phyloP scores from a whole-genome alignment of 2,888 invertebrate species.

The Cataglyphis cursor region DNA sequence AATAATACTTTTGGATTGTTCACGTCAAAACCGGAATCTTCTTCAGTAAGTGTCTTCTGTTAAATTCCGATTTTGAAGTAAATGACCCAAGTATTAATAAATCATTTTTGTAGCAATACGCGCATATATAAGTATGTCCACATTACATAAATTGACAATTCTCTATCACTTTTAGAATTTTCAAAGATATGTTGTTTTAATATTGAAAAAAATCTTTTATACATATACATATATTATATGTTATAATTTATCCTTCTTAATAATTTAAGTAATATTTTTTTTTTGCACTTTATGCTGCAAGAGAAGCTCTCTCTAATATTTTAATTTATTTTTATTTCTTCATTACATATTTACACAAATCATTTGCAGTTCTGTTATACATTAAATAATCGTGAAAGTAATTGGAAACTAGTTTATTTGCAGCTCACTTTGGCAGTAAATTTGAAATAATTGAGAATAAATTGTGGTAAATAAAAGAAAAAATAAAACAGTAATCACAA shows the following conservation, averaged over 20 bases:
- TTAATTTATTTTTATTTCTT: background rate
- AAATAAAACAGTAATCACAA: no score
- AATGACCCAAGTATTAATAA: no score
- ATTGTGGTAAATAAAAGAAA: no score
- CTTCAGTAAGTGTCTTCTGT: no score
- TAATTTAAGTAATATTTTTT: background rate
- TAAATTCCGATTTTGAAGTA: no score
- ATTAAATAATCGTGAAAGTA: background rate
- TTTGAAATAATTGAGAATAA: no score
- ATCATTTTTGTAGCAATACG: background rate
- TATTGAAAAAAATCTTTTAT: background rate
- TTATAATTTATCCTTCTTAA: background rate
- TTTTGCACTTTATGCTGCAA: background rate
- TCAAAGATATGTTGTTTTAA: background rate
- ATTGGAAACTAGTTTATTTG: background rate
- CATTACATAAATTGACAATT: background rate
- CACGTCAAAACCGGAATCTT: no score
- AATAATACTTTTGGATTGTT: no score
- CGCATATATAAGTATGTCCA: background rate
- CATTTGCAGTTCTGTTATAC: background rate
- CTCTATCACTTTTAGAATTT: background rate
- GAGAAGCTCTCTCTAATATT: background rate
- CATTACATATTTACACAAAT: background rate
- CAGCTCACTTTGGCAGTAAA: no score
- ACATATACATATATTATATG: background rate